Evolutionary conservation across 2,797 vertebrate species (phyloP).

Genomic region (Hemitrygon akajei): DNA sequence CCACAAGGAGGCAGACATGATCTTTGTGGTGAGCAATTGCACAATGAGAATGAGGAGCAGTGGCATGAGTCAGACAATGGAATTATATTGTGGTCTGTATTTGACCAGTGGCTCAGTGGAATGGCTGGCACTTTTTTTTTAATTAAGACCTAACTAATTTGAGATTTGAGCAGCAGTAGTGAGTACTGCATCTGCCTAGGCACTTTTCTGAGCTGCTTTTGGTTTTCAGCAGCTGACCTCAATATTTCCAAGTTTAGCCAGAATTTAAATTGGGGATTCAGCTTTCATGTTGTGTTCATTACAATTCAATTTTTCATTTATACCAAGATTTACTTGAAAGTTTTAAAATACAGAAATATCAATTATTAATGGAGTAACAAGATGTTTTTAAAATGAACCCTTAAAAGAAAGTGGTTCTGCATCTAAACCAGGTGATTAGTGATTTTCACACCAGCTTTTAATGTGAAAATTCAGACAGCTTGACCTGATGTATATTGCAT

Average conservation of each 20-base stretch:
- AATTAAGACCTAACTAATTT: too few relatives aligned
- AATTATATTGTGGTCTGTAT: neutral
- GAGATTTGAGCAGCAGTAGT: too few relatives aligned
- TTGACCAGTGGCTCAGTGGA: too few relatives aligned
- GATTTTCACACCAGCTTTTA: neutral
- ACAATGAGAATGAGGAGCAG: neutral
- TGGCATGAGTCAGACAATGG: neutral
- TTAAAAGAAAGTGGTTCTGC: neutral
- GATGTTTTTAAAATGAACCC: neutral
- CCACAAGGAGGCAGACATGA: conserved; percentile 79
- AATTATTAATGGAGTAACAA: neutral
- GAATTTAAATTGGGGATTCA: too few relatives aligned
- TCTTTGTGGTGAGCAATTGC: conserved; percentile 43
- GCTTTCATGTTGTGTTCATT: neutral
- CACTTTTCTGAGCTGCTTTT: too few relatives aligned
- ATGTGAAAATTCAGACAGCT: neutral
- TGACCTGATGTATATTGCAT: neutral
- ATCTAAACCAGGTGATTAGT: neutral
- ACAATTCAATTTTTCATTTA: neutral
- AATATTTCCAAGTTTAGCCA: too few relatives aligned
- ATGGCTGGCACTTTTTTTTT: too few relatives aligned
- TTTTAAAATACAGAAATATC: neutral
- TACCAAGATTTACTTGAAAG: neutral
- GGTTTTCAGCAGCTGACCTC: too few relatives aligned
- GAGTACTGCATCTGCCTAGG: too few relatives aligned